Percentiles rank a stretch among this genome's conserved stretches.
These are phyloP conservation scores for Peromyscus eremicus DNA, from an alignment of 2,797 vertebrate species.

Conservation along the genomic window DNA sequence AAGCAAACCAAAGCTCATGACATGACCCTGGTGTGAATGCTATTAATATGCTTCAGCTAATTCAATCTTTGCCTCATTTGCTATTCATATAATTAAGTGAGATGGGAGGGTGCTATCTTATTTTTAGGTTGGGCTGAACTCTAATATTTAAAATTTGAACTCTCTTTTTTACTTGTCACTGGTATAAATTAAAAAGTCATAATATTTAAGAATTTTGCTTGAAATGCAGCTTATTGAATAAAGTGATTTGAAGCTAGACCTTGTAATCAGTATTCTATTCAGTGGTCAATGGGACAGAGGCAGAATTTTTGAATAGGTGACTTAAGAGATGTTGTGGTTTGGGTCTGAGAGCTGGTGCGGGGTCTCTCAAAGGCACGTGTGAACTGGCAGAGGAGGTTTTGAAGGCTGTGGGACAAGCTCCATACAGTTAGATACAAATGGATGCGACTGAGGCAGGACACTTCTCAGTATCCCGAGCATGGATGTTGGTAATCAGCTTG, in stretches of 20 bases:
- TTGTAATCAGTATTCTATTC: conserved; percentile 56
- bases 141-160: conserved; percentile 29
- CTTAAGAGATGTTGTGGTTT: conserved; percentile 62
- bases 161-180: conserved; percentile 36
- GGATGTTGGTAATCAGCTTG: conserved; percentile 30
- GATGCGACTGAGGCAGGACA: background rate
- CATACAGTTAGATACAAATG: background rate
- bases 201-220: conserved; percentile 56
- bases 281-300: conserved; percentile 30
- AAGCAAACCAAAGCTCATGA: background rate
- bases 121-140: conserved; percentile 49
- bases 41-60: background rate
- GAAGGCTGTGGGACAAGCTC: conserved; percentile 22
- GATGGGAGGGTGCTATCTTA: background rate
- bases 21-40: background rate
- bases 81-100: conserved; percentile 49
- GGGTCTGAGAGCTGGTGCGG: background rate
- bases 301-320: conserved; percentile 48
- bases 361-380: background rate
- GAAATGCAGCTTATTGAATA: conserved; percentile 36
- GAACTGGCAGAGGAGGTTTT: background rate
- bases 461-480: background rate
- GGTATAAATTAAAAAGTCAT: conserved; percentile 50
- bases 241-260: conserved; percentile 47
- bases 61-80: conserved; percentile 18